Conservation (phyloP, 2,888 invertebrate species). For the Philopedon plagiatum region DNA sequence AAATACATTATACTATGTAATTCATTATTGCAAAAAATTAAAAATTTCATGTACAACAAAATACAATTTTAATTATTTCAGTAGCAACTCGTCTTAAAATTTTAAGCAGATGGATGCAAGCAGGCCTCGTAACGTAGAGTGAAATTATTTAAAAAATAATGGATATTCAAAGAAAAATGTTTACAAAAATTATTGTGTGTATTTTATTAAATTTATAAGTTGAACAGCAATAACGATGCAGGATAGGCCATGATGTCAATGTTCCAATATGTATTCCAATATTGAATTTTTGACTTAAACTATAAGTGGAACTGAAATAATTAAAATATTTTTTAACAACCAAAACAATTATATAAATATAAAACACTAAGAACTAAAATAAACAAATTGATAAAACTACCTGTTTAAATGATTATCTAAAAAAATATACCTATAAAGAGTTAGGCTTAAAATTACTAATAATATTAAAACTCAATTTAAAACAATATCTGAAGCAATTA, state of each 20-base stretch:
- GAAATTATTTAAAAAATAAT: too few species aligned
- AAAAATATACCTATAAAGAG: slow-evolving; percentile 47
- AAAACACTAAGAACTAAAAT: slow-evolving; percentile 64
- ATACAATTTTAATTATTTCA: slow-evolving; percentile 55
- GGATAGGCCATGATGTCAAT: too few species aligned
- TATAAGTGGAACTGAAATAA: slow-evolving; percentile 30
- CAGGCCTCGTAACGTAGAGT: too few species aligned
- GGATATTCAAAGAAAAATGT: too few species aligned
- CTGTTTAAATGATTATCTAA: slow-evolving; percentile 60
- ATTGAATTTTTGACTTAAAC: too few species aligned
- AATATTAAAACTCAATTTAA: slow-evolving; percentile 32
- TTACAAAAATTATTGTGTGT: too few species aligned
- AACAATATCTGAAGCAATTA: slow-evolving; percentile 31
- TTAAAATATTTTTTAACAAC: slow-evolving; percentile 55
- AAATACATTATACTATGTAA: slow-evolving; percentile 60
- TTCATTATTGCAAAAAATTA: slow-evolving; percentile 58
- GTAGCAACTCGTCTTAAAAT: too few species aligned
- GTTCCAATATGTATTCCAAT: too few species aligned
- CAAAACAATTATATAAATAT: slow-evolving; percentile 66
- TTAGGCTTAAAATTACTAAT: slow-evolving; percentile 38
- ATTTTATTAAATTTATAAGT: too few species aligned
- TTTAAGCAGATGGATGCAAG: too few species aligned
- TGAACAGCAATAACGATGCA: too few species aligned
- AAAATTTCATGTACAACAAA: slow-evolving; percentile 57
- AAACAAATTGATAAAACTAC: slow-evolving; percentile 64